Base-by-base conservation (phyloP, 2,113 vertebrate species). In the Numenius arquata region DNA sequence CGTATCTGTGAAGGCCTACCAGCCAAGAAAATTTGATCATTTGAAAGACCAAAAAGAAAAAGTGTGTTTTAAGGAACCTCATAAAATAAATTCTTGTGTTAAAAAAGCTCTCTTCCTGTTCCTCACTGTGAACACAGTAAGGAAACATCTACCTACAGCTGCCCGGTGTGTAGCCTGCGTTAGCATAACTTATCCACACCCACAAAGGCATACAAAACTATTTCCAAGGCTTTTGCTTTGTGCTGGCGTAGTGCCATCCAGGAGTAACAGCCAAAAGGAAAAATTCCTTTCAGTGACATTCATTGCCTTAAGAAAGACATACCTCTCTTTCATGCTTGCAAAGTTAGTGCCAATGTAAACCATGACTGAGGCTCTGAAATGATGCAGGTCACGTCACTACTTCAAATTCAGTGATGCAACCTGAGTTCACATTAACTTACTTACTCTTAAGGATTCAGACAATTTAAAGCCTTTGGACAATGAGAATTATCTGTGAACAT, bases 181-280 rank as follows among this genome's bases (percentile, higher is more conserved):
- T 87, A 85, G 41, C 58, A n/a, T 38, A 96, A n/a, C 22, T 88
- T 25, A 40, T 43, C 74, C 89, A 88, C 73, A 66, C 88, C 94
- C 95, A 66, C 63, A 80, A 77, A 90, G 55, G n/a, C 82, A 88
- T 30, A 76, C 53, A 80, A 16, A 88, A 65, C 48, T 75, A 11
- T 79, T 94, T 75, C 68, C 36, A 75, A 19, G 34, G 25, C 30
- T 83, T 90, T 82, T 85, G 77, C 62, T 72, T 76, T 56, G 20
- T 74, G 67, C 79, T 96, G 94, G 95, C 93, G 21, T 58, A 68
- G 34, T 76, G 93, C 71, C 93, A 94, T 36, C 53, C 53, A 58
- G 81, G 48, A 88, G 45, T 52, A 72, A 62, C 16, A 82, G 89
- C 90, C 94, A 70, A 91, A 85, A 75, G 32, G 74, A 79, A 62